Percentiles rank a stretch among this genome's conserved stretches.
phyloP scores from a whole-genome alignment of 1,140 invertebrate species.

The Glomeris maerens region DNA sequence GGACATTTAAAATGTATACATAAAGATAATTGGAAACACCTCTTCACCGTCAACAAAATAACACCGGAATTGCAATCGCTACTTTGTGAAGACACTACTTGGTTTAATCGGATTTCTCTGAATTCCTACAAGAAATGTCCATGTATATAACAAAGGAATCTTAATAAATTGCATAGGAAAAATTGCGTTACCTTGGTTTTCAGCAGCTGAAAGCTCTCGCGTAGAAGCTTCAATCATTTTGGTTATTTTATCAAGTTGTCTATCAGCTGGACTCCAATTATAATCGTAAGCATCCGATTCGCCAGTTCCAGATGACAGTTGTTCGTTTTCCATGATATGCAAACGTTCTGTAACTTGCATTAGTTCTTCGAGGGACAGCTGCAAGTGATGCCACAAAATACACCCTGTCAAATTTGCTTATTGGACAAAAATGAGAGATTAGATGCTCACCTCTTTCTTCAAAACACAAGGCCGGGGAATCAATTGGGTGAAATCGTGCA shows the following conservation, averaged over 20 bases:
- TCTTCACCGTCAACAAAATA: too few relatives aligned
- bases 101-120: too few relatives aligned
- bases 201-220: conserved; percentile 9
- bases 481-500: conserved; percentile 12
- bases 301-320: background rate
- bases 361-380: conserved; percentile 18
- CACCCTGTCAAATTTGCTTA: background rate
- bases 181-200: conserved; percentile 4
- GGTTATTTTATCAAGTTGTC: conserved; percentile 17
- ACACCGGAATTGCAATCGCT: too few relatives aligned
- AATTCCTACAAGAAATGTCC: too few relatives aligned
- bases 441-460: conserved; percentile 17
- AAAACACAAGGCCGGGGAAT: conserved; percentile 14
- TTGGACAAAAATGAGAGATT: too few relatives aligned
- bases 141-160: too few relatives aligned
- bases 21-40: too few relatives aligned
- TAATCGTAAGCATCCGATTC: background rate
- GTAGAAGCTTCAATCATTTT: conserved; percentile 20
- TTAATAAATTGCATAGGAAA: too few relatives aligned
- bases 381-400: conserved; percentile 6
- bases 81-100: too few relatives aligned
- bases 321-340: conserved; percentile 9
- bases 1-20: too few relatives aligned
- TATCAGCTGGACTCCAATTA: conserved; percentile 13
- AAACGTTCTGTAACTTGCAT: conserved; percentile 16